Conservation (phyloP, 2,888 invertebrate species). For the Gymnosoma rotundatum region DNA sequence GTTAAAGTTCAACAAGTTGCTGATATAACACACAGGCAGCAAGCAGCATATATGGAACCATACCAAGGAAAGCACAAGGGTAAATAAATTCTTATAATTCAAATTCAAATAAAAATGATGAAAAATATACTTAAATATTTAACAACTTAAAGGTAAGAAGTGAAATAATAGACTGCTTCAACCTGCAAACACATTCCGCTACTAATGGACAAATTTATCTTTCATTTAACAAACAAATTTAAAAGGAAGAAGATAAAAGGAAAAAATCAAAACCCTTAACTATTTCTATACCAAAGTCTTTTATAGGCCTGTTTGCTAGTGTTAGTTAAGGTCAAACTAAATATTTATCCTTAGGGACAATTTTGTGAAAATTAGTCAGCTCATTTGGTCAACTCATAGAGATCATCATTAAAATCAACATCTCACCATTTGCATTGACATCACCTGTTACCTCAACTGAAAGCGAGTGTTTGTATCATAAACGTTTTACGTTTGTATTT, state of each 20-base stretch:
- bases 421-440: neutral
- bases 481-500: slow-evolving; percentile 9
- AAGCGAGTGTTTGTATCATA: neutral
- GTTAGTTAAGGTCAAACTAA: slow-evolving; percentile 21
- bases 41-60: neutral
- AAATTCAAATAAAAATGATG: slow-evolving; percentile 26
- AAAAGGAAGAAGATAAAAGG: neutral
- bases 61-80: neutral
- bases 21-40: slow-evolving; percentile 10
- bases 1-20: slow-evolving; percentile 73
- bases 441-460: neutral
- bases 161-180: neutral
- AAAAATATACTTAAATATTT: slow-evolving; percentile 32
- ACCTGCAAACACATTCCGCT: neutral
- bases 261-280: neutral
- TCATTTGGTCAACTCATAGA: slow-evolving; percentile 1
- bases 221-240: neutral
- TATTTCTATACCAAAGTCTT: neutral
- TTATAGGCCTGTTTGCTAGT: neutral
- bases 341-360: slow-evolving; percentile 28
- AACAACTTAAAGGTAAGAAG: neutral
- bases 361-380: slow-evolving; percentile 46
- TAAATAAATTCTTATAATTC: slow-evolving; percentile 31
- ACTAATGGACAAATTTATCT: neutral
- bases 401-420: slow-evolving; percentile 7